Percentiles rank a stretch among this genome's conserved stretches.
phyloP scores from a whole-genome alignment of 2,888 invertebrate genomes.

The Biston stratarius region DNA sequence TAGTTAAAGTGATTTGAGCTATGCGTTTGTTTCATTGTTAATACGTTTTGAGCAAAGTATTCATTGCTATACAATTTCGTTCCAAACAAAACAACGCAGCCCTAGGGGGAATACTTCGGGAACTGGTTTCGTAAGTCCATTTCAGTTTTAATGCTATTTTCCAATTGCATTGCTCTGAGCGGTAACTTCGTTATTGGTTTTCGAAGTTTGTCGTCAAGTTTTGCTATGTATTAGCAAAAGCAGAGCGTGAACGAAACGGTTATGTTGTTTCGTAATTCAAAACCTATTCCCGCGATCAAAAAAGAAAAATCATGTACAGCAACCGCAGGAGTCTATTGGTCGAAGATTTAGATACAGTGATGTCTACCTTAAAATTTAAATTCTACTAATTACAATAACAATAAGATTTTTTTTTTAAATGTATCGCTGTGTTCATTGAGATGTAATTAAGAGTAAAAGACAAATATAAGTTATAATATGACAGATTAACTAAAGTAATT shows the following conservation, averaged over 20 bases:
- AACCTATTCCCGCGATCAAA: neutral
- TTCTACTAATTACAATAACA: too few relatives aligned
- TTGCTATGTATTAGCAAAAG: slow-evolving; percentile 20
- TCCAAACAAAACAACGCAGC: slow-evolving; percentile 34
- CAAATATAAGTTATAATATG: too few relatives aligned
- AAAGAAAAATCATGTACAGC: neutral
- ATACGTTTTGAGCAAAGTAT: too few relatives aligned
- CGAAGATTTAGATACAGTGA: too few relatives aligned
- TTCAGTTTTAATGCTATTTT: slow-evolving; percentile 68
- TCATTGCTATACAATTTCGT: slow-evolving; percentile 38
- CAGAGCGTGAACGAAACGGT: neutral
- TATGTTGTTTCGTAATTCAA: slow-evolving; percentile 6
- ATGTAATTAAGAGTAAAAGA: too few relatives aligned
- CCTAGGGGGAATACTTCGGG: slow-evolving; percentile 43
- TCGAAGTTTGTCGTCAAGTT: slow-evolving; percentile 33
- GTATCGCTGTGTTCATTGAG: too few relatives aligned
- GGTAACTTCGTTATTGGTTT: slow-evolving; percentile 49
- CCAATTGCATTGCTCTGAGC: slow-evolving; percentile 59
- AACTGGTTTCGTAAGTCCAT: slow-evolving; percentile 59
- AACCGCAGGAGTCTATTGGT: neutral
- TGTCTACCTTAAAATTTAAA: too few relatives aligned
- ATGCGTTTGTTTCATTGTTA: too few relatives aligned
- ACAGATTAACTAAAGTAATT: too few relatives aligned
- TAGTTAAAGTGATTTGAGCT: too few relatives aligned
- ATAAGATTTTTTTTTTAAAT: too few relatives aligned